Evolutionary conservation across 2,888 invertebrate genomes (phyloP).

Genomic region (Protonemura montana): DNA sequence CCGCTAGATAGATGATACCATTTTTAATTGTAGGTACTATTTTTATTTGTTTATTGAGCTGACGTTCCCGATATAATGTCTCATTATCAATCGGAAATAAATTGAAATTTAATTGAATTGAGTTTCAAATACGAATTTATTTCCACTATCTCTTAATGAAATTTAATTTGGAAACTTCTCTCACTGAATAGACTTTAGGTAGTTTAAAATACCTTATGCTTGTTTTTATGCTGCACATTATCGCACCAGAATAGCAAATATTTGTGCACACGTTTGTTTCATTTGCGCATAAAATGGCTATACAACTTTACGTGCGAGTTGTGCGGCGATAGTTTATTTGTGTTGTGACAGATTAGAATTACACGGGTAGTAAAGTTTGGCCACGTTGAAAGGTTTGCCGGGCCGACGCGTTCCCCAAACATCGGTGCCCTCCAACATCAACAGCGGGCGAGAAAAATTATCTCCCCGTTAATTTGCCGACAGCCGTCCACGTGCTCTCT

Average conservation of each 20-base stretch:
- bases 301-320: background rate
- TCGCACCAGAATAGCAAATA: background rate
- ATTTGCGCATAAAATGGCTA: background rate
- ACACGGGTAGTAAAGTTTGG: slow-evolving; percentile 32
- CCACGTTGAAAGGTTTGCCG: slow-evolving; percentile 22
- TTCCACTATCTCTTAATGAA: too few relatives aligned
- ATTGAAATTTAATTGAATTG: too few relatives aligned
- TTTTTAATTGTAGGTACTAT: too few relatives aligned
- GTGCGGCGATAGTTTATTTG: slow-evolving; percentile 12
- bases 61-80: too few relatives aligned
- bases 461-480: slow-evolving; percentile 48
- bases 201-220: too few relatives aligned
- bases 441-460: slow-evolving; percentile 42
- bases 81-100: too few relatives aligned
- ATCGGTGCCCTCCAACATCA: slow-evolving; percentile 47
- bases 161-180: too few relatives aligned
- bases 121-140: too few relatives aligned
- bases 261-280: background rate
- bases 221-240: too few relatives aligned
- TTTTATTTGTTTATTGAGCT: too few relatives aligned
- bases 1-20: too few relatives aligned
- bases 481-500: slow-evolving; percentile 18
- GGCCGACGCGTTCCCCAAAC: slow-evolving; percentile 44
- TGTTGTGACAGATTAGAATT: slow-evolving; percentile 30
- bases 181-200: too few relatives aligned